A percentile compares a stretch with the other conserved stretches of the same genome.
Conservation (phyloP, 2,888 invertebrate species). For the Steinernema hermaphroditum region DNA sequence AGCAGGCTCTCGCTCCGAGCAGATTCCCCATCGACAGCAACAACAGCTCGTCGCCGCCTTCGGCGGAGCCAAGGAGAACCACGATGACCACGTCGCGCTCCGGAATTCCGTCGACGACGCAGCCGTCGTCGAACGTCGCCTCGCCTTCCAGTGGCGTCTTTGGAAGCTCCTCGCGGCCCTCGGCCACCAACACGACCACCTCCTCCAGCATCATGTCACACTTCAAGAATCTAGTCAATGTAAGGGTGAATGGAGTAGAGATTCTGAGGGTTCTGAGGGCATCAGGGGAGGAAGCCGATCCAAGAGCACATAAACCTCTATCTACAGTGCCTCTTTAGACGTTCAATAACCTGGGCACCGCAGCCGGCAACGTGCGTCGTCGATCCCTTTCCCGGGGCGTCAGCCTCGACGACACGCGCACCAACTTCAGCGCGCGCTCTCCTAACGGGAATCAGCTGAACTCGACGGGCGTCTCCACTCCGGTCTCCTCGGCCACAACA, state of each 20-base stretch:
- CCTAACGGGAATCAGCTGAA: constrained; percentile 17
- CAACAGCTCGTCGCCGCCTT: not conserved
- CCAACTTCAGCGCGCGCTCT: constrained; percentile 22
- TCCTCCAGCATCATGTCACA: constrained; percentile 48
- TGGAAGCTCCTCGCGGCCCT: not conserved
- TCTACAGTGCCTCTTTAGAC: constrained; percentile 45
- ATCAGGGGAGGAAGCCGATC: too few species aligned
- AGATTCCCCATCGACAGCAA: constrained; percentile 9
- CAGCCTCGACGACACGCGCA: constrained; percentile 48
- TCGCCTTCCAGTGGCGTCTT: constrained; percentile 20
- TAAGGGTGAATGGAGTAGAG: too few species aligned
- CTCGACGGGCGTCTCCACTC: constrained; percentile 17
- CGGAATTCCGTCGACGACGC: constrained; percentile 15
- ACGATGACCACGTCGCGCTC: constrained; percentile 14
- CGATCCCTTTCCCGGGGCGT: constrained; percentile 47
- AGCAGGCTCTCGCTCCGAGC: not conserved
- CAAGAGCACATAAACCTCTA: too few species aligned
- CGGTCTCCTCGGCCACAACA: constrained; percentile 25
- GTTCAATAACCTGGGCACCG: constrained; percentile 53
- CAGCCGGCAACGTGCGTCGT: constrained; percentile 37
- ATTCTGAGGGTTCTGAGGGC: too few species aligned
- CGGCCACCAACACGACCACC: constrained; percentile 18
- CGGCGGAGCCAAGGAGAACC: not conserved
- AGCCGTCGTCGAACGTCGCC: constrained; percentile 14
- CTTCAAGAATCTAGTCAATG: constrained; percentile 63